Conservation (phyloP, 2,113 vertebrate genomes). For the Solenodon paradoxus region DNA sequence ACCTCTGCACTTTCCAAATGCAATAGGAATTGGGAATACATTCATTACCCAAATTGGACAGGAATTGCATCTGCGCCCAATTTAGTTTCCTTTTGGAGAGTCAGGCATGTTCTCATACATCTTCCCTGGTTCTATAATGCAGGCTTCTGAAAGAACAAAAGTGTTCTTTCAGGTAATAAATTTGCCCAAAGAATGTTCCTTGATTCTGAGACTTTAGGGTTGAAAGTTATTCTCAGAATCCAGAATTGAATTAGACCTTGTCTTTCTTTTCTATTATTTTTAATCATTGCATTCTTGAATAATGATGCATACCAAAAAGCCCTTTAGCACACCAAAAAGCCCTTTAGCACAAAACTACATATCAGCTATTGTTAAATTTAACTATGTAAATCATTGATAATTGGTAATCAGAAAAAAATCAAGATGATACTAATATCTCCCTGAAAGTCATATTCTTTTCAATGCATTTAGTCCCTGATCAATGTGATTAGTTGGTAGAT, state of each 20-base stretch:
- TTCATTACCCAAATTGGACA: not conserved
- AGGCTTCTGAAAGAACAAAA: slow-evolving; percentile 44
- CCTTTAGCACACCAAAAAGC: not conserved
- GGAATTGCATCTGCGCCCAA: not conserved
- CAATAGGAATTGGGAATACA: not conserved
- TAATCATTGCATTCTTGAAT: slow-evolving; percentile 36
- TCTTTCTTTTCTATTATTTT: slow-evolving; percentile 57
- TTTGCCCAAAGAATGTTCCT: slow-evolving; percentile 37
- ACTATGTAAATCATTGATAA: not conserved
- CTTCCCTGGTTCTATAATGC: slow-evolving; percentile 38
- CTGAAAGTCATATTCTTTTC: slow-evolving; percentile 17
- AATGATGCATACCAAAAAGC: not conserved
- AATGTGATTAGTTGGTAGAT: not conserved
- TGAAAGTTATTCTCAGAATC: slow-evolving; percentile 63
- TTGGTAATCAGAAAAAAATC: not conserved
- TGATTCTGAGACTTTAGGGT: slow-evolving; percentile 35
- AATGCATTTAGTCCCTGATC: slow-evolving; percentile 7
- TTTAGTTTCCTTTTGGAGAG: slow-evolving; percentile 57
- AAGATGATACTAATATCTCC: not conserved
- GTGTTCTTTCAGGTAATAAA: slow-evolving; percentile 45
- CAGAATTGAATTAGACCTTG: slow-evolving; percentile 28
- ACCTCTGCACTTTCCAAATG: not conserved
- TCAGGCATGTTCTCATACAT: not conserved
- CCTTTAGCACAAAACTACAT: not conserved
- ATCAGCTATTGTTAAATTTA: slow-evolving; percentile 22